A percentile compares a stretch with the other conserved stretches of the same genome.
Conservation (phyloP, 2,888 invertebrate genomes). For the Drosophila diplacantha region DNA sequence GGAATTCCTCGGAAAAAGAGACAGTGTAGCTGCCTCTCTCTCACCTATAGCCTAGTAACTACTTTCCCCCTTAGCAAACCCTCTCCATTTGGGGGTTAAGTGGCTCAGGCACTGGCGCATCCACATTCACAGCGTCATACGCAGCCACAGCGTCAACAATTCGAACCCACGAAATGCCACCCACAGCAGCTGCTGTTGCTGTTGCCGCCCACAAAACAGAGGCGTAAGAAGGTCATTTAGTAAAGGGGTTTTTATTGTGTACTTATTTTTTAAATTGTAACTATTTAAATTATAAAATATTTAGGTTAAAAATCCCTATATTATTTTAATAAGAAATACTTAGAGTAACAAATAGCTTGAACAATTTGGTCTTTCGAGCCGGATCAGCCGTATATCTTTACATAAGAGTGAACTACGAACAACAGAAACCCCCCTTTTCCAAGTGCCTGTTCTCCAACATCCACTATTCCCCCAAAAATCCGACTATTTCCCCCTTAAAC, state of each 20-base stretch:
- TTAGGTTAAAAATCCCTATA: no score
- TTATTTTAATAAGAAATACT: no score
- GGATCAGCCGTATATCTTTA: no score
- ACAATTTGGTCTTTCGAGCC: background rate
- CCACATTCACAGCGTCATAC: slow-evolving; percentile 34
- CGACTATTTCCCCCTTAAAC: slow-evolving; percentile 20
- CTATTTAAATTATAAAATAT: no score
- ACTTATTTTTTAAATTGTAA: accelerated
- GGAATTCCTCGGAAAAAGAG: slow-evolving; percentile 27
- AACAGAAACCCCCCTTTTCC: background rate
- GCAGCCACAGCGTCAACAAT: slow-evolving; percentile 36
- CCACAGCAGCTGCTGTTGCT: slow-evolving; percentile 48
- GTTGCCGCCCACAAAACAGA: slow-evolving; percentile 28
- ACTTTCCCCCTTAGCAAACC: slow-evolving; percentile 30
- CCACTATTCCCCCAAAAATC: slow-evolving; percentile 37
- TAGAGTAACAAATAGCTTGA: background rate
- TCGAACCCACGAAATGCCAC: slow-evolving; percentile 52
- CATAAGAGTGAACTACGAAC: no score
- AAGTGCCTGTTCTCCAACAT: slow-evolving; percentile 4
- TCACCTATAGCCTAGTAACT: slow-evolving; percentile 32
- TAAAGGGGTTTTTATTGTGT: background rate
- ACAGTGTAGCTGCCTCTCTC: slow-evolving; percentile 26
- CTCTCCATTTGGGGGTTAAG: slow-evolving; percentile 60
- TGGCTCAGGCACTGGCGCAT: slow-evolving; percentile 48
- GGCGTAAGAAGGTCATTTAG: background rate